Percentiles rank a stretch among this genome's conserved stretches.
These are phyloP conservation scores for Arbacia lixula DNA, from an alignment of 53 echinoderm and acorn worm genomes.

Conservation along the genomic window DNA sequence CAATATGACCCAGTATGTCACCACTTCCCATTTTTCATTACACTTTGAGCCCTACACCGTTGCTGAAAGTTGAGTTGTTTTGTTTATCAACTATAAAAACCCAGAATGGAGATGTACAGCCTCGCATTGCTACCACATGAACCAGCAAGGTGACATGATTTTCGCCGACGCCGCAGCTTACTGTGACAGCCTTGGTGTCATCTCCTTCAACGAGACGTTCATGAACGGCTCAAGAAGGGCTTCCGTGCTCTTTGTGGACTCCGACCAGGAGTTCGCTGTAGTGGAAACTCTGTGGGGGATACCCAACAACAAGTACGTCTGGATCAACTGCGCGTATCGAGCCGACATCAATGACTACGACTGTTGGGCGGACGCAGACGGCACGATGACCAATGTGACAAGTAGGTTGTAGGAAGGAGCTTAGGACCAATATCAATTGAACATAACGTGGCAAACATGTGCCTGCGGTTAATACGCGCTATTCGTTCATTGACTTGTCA, in stretches of 20 bases:
- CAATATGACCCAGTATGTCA: too few species aligned
- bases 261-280: neutral
- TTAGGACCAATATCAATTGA: too few species aligned
- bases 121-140: slow-evolving; percentile 5
- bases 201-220: slow-evolving; percentile 16
- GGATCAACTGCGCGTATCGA: neutral
- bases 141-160: neutral
- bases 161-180: slow-evolving; percentile 1
- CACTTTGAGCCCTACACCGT: too few species aligned
- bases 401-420: too few species aligned
- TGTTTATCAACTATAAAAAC: too few species aligned
- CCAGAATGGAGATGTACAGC: slow-evolving; percentile 29
- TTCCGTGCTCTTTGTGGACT: slow-evolving; percentile 21
- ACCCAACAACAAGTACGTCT: too few species aligned
- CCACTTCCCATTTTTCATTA: too few species aligned
- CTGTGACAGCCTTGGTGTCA: slow-evolving; percentile 8
- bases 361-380: slow-evolving; percentile 3
- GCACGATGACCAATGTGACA: neutral
- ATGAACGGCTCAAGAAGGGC: neutral
- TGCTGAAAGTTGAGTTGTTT: too few species aligned
- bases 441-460: too few species aligned
- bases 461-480: too few species aligned
- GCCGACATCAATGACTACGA: neutral
- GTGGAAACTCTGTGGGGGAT: slow-evolving; percentile 1
- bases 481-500: too few species aligned